Evolutionary conservation across 2,797 vertebrate species (phyloP).

Genomic region (Capromys pilorides): DNA sequence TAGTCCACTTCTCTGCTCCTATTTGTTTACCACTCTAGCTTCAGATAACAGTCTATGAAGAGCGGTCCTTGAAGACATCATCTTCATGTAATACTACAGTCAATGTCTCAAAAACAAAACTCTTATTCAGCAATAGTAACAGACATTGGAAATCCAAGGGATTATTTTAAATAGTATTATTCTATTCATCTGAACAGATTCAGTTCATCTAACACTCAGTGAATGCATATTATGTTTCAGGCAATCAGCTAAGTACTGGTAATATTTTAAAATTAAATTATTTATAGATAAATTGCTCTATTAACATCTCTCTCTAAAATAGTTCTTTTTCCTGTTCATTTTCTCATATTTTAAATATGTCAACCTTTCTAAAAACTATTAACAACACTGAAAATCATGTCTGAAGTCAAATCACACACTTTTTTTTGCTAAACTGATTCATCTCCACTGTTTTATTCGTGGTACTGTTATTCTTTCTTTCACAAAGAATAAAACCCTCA

Average conservation of each 20-base stretch:
- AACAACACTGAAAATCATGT: slow-evolving; percentile 34
- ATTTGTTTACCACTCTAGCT: not conserved
- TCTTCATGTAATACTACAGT: slow-evolving; percentile 16
- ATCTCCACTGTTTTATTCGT: slow-evolving; percentile 16
- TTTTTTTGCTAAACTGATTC: slow-evolving; percentile 32
- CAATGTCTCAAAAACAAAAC: slow-evolving; percentile 38
- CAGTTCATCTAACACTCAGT: slow-evolving; percentile 32
- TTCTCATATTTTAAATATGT: slow-evolving; percentile 44
- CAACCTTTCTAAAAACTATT: slow-evolving; percentile 50
- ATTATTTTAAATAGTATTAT: slow-evolving; percentile 9
- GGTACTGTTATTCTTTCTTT: not conserved
- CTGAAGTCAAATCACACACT: slow-evolving; percentile 46
- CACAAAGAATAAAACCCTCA: slow-evolving; percentile 25
- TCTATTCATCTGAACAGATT: slow-evolving; percentile 36
- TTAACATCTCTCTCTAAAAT: not conserved
- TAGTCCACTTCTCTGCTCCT: not conserved
- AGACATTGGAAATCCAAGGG: not conserved
- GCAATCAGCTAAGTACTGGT: not conserved
- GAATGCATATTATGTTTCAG: not conserved
- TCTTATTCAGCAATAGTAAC: slow-evolving; percentile 12
- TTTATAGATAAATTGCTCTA: slow-evolving; percentile 19
- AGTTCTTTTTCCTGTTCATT: slow-evolving; percentile 45
- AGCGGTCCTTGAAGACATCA: not conserved
- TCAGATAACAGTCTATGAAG: not conserved
- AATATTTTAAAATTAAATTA: slow-evolving; percentile 35